Evolutionary conservation across 1,140 invertebrate genomes (phyloP).

Genomic region (Drosophila bipectinata): DNA sequence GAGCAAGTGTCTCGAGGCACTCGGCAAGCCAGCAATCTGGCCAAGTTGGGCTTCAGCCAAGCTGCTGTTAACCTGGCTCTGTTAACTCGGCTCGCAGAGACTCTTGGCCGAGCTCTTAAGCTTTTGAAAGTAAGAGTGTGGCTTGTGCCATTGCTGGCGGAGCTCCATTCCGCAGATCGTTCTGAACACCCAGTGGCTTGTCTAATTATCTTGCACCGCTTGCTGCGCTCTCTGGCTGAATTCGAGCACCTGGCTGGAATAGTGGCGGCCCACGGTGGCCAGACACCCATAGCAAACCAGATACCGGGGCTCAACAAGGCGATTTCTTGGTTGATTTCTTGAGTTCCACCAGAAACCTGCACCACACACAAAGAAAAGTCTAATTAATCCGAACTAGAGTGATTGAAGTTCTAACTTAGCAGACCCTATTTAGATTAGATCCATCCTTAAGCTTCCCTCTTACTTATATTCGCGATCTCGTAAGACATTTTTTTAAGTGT

Average conservation of each 20-base stretch:
- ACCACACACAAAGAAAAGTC: not conserved
- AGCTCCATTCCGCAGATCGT: conserved; percentile 6
- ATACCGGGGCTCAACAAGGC: conserved; percentile 11
- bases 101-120: conserved; percentile 54
- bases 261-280: conserved; percentile 1
- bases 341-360: conserved; percentile 16
- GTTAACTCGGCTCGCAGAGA: conserved; percentile 13
- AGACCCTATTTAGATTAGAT: too few species aligned
- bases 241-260: conserved; percentile 7
- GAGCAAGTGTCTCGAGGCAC: conserved; percentile 46
- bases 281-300: not conserved
- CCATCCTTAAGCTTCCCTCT: too few species aligned
- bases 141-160: conserved; percentile 21
- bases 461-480: too few species aligned
- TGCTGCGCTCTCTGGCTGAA: not conserved
- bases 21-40: conserved; percentile 29
- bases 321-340: conserved; percentile 31
- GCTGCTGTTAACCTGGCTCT: conserved; percentile 3
- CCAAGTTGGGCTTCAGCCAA: conserved; percentile 32
- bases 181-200: not conserved
- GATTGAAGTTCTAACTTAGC: too few species aligned
- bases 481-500: not conserved
- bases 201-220: conserved; percentile 15
- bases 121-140: conserved; percentile 79
- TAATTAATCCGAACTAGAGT: too few species aligned